Conservation (phyloP, 2,113 vertebrate species). For the Petromus typicus region DNA sequence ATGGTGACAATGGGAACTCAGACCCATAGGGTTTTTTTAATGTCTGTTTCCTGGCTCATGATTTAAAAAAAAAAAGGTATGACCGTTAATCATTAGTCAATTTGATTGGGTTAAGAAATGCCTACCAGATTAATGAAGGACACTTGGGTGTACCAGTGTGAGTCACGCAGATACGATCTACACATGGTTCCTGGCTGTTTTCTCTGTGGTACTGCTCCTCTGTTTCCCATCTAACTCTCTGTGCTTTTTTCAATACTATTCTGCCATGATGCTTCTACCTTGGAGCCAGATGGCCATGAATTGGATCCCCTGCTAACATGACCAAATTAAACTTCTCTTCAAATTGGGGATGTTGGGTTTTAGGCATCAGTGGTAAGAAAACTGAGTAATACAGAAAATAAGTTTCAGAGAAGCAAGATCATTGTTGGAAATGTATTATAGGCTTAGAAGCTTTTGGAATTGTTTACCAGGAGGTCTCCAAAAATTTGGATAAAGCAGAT, state of each 20-base stretch:
- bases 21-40: neutral
- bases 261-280: neutral
- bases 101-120: neutral
- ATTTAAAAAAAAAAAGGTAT: neutral
- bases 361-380: neutral
- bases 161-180: neutral
- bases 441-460: neutral
- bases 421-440: neutral
- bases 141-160: neutral
- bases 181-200: neutral
- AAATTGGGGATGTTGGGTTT: neutral
- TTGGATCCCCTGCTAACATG: neutral
- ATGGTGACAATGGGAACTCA: neutral
- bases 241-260: neutral
- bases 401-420: neutral
- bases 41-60: neutral
- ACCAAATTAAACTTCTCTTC: neutral
- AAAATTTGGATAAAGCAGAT: neutral
- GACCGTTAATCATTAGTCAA: neutral
- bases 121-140: neutral
- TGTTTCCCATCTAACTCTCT: neutral
- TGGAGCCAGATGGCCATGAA: neutral
- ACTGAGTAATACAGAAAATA: neutral
- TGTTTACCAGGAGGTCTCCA: neutral
- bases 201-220: neutral